These are phyloP conservation scores for Xestia rhomboidea DNA, from an alignment of 2,888 invertebrate genomes.

Conservation along the genomic window DNA sequence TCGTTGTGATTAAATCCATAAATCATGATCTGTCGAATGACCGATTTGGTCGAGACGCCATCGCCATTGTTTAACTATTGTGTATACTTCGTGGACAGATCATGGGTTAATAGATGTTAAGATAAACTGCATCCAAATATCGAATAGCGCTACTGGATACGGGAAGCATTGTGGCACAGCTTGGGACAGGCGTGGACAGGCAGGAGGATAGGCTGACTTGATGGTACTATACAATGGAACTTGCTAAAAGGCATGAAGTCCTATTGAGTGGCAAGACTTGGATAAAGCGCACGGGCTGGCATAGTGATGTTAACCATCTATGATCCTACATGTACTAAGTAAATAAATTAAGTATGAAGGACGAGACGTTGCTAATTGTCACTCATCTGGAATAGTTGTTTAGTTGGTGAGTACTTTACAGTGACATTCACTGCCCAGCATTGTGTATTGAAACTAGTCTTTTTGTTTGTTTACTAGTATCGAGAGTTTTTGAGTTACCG, in stretches of 20 bases:
- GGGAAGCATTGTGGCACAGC: background rate
- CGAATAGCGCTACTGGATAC: background rate
- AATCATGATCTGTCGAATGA: no score
- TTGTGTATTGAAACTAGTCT: conserved; percentile 14
- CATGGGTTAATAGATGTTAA: no score
- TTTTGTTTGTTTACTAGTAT: conserved; percentile 23
- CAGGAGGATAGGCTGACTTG: background rate
- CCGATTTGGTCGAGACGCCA: no score
- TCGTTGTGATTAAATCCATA: background rate
- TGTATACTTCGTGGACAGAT: no score
- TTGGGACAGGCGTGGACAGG: background rate
- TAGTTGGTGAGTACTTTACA: background rate
- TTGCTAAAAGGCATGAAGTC: background rate
- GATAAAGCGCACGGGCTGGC: no score
- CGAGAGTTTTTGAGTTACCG: background rate
- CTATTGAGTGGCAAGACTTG: background rate
- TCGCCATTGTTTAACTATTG: no score
- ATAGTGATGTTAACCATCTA: no score
- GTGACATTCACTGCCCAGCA: background rate
- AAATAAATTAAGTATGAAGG: background rate
- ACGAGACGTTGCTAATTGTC: background rate
- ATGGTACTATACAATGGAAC: background rate
- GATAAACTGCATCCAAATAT: background rate
- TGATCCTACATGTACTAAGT: no score
- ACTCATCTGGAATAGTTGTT: background rate